Evolutionary conservation across 2,888 invertebrate species (phyloP), one percentile per base, ranked within the genome.

Genomic region (Iselma pallidipennis): DNA sequence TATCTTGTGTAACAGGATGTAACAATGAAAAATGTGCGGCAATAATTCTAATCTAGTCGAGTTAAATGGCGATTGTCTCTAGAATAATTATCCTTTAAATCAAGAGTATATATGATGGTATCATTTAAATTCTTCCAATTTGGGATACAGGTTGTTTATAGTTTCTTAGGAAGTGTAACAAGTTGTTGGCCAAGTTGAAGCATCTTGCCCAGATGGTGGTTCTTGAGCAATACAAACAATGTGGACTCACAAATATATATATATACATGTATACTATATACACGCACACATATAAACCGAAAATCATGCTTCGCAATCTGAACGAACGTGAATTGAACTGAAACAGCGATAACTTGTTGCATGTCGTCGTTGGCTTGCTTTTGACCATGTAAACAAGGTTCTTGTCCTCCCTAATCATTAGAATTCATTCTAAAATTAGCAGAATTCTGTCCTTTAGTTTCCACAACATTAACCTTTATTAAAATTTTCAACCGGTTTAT

Each of bases 111-210:
- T 2, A 29, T 29, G 12, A 29, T 10, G 1, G 12, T 29, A 29
- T 29, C 12, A 1, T 37, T 37, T 1, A 37, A 42, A 42, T 2
- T 21, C 10, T 19, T 9, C 21, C 21, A 10, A 21, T 19, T 16
- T 37, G 5, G 2, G 16, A 37, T 42, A 55, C 57, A 53, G 51
- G 64, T 66, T 70, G 70, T 69, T 70, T 70, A 69, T 69, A 66
- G 68, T 71, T 71, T 69, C 62, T 53, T 61, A 63, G 66, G 59
- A 66, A 65, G 69, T 66, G 73, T 73, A 73, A 73, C 73, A 73
- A 73, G 73, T 73, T 67, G 73, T 71, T 71, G 73, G 70, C 68
- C 64, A 56, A 63, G 48, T 60, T 59, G 42, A 55, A 61, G 62
- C 60, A 59, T 63, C 59, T 33, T 55, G n/a, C 28, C 19, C 57